Base-by-base conservation (phyloP, 2,113 vertebrate genomes). In the Carettochelys insculpta region DNA sequence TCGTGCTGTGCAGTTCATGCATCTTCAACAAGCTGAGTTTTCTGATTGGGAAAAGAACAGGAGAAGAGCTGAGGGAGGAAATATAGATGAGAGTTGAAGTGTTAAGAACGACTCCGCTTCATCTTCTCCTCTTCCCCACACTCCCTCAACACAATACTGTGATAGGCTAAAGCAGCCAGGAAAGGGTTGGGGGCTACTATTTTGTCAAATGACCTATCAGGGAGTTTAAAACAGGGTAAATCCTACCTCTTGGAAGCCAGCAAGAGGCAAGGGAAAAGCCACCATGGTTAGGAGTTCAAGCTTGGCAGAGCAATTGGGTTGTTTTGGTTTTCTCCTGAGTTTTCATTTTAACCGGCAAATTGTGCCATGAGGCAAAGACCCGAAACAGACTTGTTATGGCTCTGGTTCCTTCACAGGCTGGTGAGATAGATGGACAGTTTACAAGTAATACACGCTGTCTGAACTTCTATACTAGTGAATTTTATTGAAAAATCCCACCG, bases 301-400 rank as follows among this genome's bases (percentile, higher is more conserved):
- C 14, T n/a, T 1, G 17, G 19, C 27, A 25, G 8, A 19, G 24
- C 9, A 43, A 71, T 43, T 71, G 68, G 5, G 41, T 71, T 38
- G 10, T 71, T 71, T 71, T 22, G 22, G 38, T 71, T 14, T 71
- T 41, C 41, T 41, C 11, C 3, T 71, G 38, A 71, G n/a, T 22
- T 71, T 61, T 41, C 11, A 85, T 88, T 86, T 71, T 56, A 83
- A 19, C 1, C 2, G 31, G 85, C 79, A 24, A 76, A 43, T 5
- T 48, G 5, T 85, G 87, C 29, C 77, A 75, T 68, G 75, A 79
- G 24, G n/a, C 24, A 56, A 78, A 3, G 14, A 1, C 4, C 48
- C 88, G 56, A 93, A 95, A 83, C 0, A 83, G 16, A 65, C 75
- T 56, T 45, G 12, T 8, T 3, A 94, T 91, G 89, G 78, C 75